Evolutionary conservation across 2,113 vertebrate species (phyloP).

Genomic region (Sula dactylatra): DNA sequence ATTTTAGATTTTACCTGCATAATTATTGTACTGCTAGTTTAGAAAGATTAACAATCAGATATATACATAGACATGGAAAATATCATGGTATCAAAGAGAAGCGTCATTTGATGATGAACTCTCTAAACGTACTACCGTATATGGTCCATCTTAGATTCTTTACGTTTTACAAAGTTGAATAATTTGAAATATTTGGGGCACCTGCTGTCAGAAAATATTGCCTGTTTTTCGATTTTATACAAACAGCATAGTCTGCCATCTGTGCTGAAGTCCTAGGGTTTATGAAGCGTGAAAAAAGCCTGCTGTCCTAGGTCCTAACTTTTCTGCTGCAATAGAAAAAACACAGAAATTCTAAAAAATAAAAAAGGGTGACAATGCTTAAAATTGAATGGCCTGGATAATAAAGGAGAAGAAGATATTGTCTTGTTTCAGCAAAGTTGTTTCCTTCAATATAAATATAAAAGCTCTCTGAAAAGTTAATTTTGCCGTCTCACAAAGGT

Average conservation of each 20-base stretch:
- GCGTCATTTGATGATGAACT: background rate
- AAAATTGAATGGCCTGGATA: background rate
- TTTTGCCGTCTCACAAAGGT: background rate
- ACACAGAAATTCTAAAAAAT: background rate
- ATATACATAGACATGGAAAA: background rate
- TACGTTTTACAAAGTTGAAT: background rate
- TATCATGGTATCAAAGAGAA: background rate
- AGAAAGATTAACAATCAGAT: background rate
- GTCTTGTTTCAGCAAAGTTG: background rate
- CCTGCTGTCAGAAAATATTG: background rate
- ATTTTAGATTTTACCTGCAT: background rate
- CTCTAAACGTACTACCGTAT: background rate
- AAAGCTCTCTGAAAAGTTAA: background rate
- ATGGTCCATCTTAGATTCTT: background rate
- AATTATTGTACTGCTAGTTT: background rate
- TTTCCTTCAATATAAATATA: background rate
- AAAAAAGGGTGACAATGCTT: background rate
- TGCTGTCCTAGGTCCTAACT: background rate
- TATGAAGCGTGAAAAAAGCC: background rate
- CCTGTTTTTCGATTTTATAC: background rate
- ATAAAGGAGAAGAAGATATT: background rate
- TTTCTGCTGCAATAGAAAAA: background rate
- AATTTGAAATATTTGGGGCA: background rate
- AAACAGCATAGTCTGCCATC: background rate
- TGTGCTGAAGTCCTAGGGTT: background rate